Percentiles rank a stretch among this genome's conserved stretches.
Conservation (phyloP, 1,140 invertebrate genomes). For the Zaprionus lachaisei region DNA sequence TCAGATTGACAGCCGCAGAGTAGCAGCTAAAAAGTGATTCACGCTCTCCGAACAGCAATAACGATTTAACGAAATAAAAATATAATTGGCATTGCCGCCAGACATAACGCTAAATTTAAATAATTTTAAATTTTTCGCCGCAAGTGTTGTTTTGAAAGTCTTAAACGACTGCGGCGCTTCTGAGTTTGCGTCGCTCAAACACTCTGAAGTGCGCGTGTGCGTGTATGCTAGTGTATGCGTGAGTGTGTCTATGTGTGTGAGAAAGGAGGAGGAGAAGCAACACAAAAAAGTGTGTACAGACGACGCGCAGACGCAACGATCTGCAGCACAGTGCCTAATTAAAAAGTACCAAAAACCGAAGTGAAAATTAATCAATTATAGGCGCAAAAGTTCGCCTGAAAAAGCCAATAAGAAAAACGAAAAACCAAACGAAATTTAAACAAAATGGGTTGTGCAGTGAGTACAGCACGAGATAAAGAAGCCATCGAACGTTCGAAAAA, state of each 20-base stretch:
- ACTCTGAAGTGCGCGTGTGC: constrained; percentile 33
- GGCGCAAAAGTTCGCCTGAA: constrained; percentile 41
- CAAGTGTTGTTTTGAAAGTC: constrained; percentile 35
- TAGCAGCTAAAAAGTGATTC: constrained; percentile 51
- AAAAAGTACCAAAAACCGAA: constrained; percentile 56
- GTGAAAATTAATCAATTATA: constrained; percentile 57
- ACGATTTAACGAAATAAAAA: constrained; percentile 40
- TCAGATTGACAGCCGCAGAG: constrained; percentile 28
- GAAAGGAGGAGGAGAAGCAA: constrained; percentile 60
- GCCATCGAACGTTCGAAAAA: constrained; percentile 93
- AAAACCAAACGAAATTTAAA: constrained; percentile 65
- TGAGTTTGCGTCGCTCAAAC: constrained; percentile 40
- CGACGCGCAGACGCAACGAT: constrained; percentile 79
- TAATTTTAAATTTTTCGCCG: constrained; percentile 22
- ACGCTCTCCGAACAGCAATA: constrained; percentile 24
- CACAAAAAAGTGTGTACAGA: constrained; percentile 78
- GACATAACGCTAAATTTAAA: constrained; percentile 36
- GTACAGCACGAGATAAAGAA: constrained; percentile 92
- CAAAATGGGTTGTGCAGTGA: constrained; percentile 92
- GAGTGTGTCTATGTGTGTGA: constrained; percentile 51
- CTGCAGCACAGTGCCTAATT: constrained; percentile 45
- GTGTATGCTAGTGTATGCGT: constrained; percentile 23
- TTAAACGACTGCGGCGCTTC: constrained; percentile 19
- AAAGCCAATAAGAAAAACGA: constrained; percentile 36
- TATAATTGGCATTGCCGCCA: constrained; percentile 49